Base-by-base conservation (phyloP, 1,140 invertebrate species). In the Dinothrombium tinctorium region DNA sequence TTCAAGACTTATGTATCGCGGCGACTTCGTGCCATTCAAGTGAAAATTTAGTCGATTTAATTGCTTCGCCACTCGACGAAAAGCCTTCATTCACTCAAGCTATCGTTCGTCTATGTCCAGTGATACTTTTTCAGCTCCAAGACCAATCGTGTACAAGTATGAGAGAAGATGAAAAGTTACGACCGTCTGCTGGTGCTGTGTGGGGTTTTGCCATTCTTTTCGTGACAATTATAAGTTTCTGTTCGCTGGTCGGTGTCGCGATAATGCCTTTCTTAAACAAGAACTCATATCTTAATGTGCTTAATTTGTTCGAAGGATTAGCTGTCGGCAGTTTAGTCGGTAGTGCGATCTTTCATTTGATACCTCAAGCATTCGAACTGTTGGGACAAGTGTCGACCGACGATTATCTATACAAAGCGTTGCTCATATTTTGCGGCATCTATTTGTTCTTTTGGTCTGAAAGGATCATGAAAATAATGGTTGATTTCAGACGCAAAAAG, bases 311-410 rank as follows among this genome's bases (percentile, higher is more conserved):
- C 47, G 63, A 74, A 37, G 70, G 70, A 12, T 53, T 74, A 11
- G 72, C 71, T n/a, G 69, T 72, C 17, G 72, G 72, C 0, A 69
- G 67, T 33, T 54, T 74, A 17, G 62, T 63, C 17, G 68, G 68
- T 5, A 71, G 66, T 40, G 64, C 67, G 2, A 52, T 72, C 14
- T 67, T 75, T 43, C 68, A 73, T 47, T 59, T 74, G 6, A 63
- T 74, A 17, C 71, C 72, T 6, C 48, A 64, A 62, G 61, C 63
- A 6, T 63, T 62, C 42, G 50, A 52, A 24, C 48, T 64, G 20
- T 43, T 50, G 36, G 31, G 41, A 6, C 45, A 53, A 14, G 37
- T 49, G 22, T 53, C 55, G 39, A 49, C 51, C 21, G 44, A 57
- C 32, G 59, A 63, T 48, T 65, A 65, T 47, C 49, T 66, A 25